Percentiles rank a stretch among this genome's conserved stretches.
phyloP scores from a whole-genome alignment of 2,113 vertebrate species.

The Pteruthius melanotis region DNA sequence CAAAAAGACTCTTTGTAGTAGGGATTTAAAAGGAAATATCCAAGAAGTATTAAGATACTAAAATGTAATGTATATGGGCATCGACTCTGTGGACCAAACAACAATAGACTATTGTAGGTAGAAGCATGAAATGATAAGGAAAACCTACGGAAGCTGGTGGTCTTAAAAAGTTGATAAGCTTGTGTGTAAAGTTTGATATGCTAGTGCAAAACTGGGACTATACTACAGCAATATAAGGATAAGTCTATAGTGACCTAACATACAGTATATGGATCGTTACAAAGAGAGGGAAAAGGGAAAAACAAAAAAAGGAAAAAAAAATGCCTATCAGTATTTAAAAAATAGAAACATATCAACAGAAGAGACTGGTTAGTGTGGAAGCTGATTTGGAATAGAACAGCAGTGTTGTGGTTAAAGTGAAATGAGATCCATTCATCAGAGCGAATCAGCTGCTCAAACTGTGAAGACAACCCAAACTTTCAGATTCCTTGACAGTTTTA shows the following conservation, averaged over 20 bases:
- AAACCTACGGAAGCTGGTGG: constrained; percentile 32
- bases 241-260: constrained; percentile 54
- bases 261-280: constrained; percentile 30
- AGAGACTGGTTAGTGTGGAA: background rate
- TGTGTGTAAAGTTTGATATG: constrained; percentile 51
- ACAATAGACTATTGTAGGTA: constrained; percentile 61
- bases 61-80: constrained; percentile 51
- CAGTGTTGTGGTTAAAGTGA: background rate
- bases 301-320: background rate
- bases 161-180: constrained; percentile 53
- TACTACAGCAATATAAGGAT: constrained; percentile 60
- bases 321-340: constrained; percentile 71
- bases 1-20: constrained; percentile 57
- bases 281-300: background rate
- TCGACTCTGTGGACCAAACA: constrained; percentile 56
- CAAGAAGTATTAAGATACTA: constrained; percentile 63
- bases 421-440: constrained; percentile 12
- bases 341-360: constrained; percentile 57
- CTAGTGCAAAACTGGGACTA: constrained; percentile 47
- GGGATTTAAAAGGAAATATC: constrained; percentile 43
- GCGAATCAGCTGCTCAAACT: constrained; percentile 62
- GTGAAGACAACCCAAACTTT: constrained; percentile 70
- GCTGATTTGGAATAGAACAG: background rate
- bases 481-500: constrained; percentile 53
- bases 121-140: constrained; percentile 49